These are phyloP conservation scores for Bergia puertoricense DNA, from an alignment of 92 coral and sea anemone species.

Conservation along the genomic window DNA sequence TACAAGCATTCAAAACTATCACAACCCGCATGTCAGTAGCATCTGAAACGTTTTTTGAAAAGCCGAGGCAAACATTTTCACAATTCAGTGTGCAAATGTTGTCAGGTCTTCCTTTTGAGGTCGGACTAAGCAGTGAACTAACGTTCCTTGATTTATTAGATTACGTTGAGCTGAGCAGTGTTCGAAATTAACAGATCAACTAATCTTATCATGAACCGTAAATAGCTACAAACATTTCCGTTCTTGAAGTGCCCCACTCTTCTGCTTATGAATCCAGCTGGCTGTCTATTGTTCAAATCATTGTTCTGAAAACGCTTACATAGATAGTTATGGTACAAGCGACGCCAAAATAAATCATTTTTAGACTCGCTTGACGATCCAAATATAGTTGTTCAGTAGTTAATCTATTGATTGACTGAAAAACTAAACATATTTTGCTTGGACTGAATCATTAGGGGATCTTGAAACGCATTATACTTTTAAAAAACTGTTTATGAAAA, in stretches of 20 bases:
- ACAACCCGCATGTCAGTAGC: too few species aligned
- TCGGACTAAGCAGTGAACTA: too few species aligned
- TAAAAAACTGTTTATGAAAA: neutral
- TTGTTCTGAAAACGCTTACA: neutral
- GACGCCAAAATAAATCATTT: neutral
- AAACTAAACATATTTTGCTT: neutral
- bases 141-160: too few species aligned
- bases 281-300: too few species aligned
- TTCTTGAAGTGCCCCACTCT: neutral
- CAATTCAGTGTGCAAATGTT: too few species aligned
- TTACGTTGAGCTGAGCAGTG: neutral
- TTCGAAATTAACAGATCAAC: neutral
- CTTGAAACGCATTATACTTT: neutral
- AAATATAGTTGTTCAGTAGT: neutral
- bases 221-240: neutral
- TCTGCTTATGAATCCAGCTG: neutral
- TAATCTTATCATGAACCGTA: too few species aligned
- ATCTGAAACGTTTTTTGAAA: too few species aligned
- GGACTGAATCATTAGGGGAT: neutral
- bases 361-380: neutral
- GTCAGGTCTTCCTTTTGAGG: too few species aligned
- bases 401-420: neutral
- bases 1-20: too few species aligned
- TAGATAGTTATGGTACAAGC: neutral
- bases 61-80: too few species aligned